Conservation (phyloP, 1,140 invertebrate genomes). For the Anastatus disparis region DNA sequence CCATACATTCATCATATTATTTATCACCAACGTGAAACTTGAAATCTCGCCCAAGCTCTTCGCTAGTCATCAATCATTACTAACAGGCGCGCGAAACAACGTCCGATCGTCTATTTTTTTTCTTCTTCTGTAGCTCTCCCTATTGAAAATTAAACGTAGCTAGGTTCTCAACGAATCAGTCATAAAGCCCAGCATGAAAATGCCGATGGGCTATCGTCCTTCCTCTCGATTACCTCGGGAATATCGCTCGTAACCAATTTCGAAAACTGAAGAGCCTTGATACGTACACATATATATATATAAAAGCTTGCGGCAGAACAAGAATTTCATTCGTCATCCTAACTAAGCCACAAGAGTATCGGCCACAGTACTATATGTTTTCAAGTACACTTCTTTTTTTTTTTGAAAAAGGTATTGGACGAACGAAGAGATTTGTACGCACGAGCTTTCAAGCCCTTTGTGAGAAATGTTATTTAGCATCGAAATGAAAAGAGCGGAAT, state of each 20-base stretch:
- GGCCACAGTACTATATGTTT: neutral
- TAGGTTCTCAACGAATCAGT: neutral
- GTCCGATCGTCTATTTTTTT: no score
- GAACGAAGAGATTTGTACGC: neutral
- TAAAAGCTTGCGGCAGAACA: no score
- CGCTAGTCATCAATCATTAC: no score
- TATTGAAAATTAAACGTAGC: conserved; percentile 12
- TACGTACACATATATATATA: no score
- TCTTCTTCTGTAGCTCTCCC: neutral
- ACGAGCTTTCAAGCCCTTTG: neutral
- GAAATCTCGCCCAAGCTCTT: no score
- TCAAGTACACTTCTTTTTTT: neutral
- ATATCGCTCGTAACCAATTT: conserved; percentile 4
- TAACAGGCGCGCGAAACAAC: no score
- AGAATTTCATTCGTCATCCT: conserved; percentile 33
- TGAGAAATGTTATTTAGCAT: neutral
- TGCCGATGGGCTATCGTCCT: conserved; percentile 15
- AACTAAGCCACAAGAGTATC: conserved; percentile 3
- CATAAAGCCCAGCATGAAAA: neutral
- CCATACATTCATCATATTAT: no score
- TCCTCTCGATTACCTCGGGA: conserved; percentile 25
- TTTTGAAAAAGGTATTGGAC: conserved; percentile 1
- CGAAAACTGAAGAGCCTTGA: conserved; percentile 11
- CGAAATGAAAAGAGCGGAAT: neutral
- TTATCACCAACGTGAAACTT: no score